Evolutionary conservation across 2,888 invertebrate genomes (phyloP).

Genomic region (Julus scanicus): DNA sequence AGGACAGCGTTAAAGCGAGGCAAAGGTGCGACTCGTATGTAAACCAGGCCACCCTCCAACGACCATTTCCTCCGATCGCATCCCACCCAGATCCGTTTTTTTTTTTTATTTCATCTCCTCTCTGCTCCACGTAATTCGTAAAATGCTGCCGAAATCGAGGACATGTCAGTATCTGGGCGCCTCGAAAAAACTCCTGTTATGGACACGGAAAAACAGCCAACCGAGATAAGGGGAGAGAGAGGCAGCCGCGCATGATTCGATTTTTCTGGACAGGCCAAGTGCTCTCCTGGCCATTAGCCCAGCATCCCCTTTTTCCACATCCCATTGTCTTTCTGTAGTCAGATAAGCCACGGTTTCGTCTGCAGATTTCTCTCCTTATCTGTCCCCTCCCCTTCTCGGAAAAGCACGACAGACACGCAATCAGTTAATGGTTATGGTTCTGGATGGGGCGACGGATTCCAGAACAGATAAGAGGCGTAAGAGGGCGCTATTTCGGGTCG

Average conservation of each 20-base stretch:
- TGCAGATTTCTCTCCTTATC: background rate
- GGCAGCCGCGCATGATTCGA: background rate
- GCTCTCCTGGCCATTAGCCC: background rate
- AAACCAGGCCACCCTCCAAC: conserved; percentile 14
- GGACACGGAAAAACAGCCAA: conserved; percentile 32
- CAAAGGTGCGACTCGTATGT: conserved; percentile 21
- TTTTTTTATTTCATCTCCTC: background rate
- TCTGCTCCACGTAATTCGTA: background rate
- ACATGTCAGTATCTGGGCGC: conserved; percentile 30
- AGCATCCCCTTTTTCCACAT: background rate
- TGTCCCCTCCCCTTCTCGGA: background rate
- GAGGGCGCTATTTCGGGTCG: conserved; percentile 27
- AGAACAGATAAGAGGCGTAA: background rate
- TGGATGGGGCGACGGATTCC: background rate
- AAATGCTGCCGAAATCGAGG: conserved; percentile 15
- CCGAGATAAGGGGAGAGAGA: background rate
- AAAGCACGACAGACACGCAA: background rate
- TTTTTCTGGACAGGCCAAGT: too few relatives aligned
- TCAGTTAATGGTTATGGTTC: conserved; percentile 23
- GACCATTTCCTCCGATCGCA: conserved; percentile 9
- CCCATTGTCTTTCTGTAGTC: background rate
- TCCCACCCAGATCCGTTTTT: background rate
- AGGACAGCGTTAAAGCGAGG: background rate
- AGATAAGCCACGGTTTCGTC: background rate
- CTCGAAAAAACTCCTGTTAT: conserved; percentile 7